Base-by-base conservation (phyloP, 2,797 vertebrate species). In the Parambassis ranga region DNA sequence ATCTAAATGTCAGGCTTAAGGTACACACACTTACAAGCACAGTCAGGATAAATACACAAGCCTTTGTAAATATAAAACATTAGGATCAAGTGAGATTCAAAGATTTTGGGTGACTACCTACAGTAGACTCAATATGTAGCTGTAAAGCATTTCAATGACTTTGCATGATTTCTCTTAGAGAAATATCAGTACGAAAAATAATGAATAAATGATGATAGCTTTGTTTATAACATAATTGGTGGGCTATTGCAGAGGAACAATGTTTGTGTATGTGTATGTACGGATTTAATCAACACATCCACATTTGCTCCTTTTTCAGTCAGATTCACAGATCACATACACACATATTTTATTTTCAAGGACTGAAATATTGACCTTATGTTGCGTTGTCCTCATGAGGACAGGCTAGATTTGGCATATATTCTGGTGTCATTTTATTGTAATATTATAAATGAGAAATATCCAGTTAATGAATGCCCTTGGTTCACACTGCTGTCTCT, bases 171-270 rank as follows among this genome's bases (percentile, higher is more conserved):
- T n/a, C n/a, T n/a, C n/a, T n/a, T n/a, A n/a, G n/a, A n/a, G n/a
- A n/a, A n/a, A n/a, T n/a, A n/a, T n/a, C n/a, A n/a, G n/a, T n/a
- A n/a, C n/a, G n/a, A n/a, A n/a, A n/a, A n/a, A n/a, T n/a, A n/a
- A n/a, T n/a, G n/a, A n/a, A n/a, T n/a, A n/a, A n/a, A 9, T 33
- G 46, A 71, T 74, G 68, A 82, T 75, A 69, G 79, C 62, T 73
- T 65, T 73, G 64, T 77, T 80, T 76, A 77, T 55, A 46, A 64
- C 77, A 46, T 56, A 71, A 74, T 53, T 74, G 37, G 46, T 71
- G 42, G 65, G 30, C 47, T n/a, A 64, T 53, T 66, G 50, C 30
- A 53, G 13, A 38, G 67, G 43, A 62, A 58, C 48, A n/a, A 24
- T 6, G 16, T 44, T 31, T 44, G n/a, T 26, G 30, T 51, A 13